Evolutionary conservation across 30 jellyfish, hydroid and myxozoan species (phyloP).

Genomic region (Pseudorhiza aurosa): DNA sequence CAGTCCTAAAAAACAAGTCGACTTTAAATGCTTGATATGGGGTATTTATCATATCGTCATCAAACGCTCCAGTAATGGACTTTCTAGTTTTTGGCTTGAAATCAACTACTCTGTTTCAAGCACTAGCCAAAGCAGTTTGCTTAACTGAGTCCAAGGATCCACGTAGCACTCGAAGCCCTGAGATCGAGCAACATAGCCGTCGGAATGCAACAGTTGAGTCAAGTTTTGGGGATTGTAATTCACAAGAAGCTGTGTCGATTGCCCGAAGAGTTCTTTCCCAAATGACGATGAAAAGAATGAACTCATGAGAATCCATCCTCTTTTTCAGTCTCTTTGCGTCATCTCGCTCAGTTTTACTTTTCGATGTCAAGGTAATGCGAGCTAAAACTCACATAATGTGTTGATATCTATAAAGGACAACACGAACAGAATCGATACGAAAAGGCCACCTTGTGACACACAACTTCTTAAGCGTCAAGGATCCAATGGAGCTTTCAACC

Average conservation of each 20-base stretch:
- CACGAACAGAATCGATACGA: slow-evolving; percentile 36
- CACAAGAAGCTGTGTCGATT: slow-evolving; percentile 13
- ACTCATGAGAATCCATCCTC: slow-evolving; percentile 5
- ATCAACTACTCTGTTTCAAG: slow-evolving; percentile 13
- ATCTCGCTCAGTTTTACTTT: slow-evolving; percentile 20
- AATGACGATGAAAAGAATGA: slow-evolving; percentile 1
- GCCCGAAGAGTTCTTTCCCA: slow-evolving; percentile 43
- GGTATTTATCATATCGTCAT: not conserved
- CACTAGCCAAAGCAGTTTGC: slow-evolving; percentile 33
- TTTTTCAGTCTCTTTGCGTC: slow-evolving; percentile 10
- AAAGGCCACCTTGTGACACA: slow-evolving; percentile 35
- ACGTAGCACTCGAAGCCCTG: slow-evolving; percentile 23
- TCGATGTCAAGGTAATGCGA: slow-evolving; percentile 35
- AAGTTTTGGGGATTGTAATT: not conserved
- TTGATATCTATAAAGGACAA: slow-evolving; percentile 34
- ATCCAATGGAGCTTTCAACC: not conserved
- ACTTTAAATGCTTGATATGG: not conserved
- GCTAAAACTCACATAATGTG: slow-evolving; percentile 21
- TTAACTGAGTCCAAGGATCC: slow-evolving; percentile 14
- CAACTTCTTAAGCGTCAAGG: not conserved
- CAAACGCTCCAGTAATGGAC: slow-evolving; percentile 22
- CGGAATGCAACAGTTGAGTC: slow-evolving; percentile 19
- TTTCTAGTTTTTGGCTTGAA: slow-evolving; percentile 25
- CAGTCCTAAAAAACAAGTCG: no score
- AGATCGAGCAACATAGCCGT: slow-evolving; percentile 22